Base-by-base conservation (phyloP, 2,797 vertebrate genomes). In the Sus cebifrons region DNA sequence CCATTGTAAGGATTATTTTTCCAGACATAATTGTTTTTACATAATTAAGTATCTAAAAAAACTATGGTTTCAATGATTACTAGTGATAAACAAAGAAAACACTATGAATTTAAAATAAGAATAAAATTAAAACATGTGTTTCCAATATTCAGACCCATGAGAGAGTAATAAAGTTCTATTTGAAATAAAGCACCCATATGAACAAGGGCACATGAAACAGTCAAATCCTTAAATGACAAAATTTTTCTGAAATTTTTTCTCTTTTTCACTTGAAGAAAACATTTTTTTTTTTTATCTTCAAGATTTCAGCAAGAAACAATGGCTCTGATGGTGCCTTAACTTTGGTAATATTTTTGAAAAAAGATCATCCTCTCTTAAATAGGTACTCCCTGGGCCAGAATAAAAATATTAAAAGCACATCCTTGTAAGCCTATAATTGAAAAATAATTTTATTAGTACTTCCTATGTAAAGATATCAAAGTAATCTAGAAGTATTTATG, bases 61-160 rank as follows among this genome's bases (percentile, higher is more conserved):
- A 56, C 4, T 36, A 15, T 15, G 16, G 16, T 85, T 90, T 78
- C 32, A 84, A 16, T 84, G 23, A 87, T 91, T 84, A 74, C 49
- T 5, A 78, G 71, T 3, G 21, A 62, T 86, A 83, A 54, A 18
- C 23, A 73, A 92, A 25, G 44, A 32, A 71, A 65, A 58, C 32
- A 58, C 4, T 58, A 71, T 71, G 60, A 75, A 89, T 86, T 89
- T 67, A 58, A 94, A 89, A 89, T 44, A n/a, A 83, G 16, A 85
- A 85, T 18, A 92, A 27, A 68, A 40, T 16, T 86, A 40, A 95
- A 49, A 49, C 36, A 44, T 60, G 5, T 58, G 16, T 93, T 64
- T 71, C 27, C 3, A 79, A 90, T 52, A 88, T 70, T 86, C 68
- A 62, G 64, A 92, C 3, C 18, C 29, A 54, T 77, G 44, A 82